These are phyloP conservation scores for Falco concolor DNA, from an alignment of 2,797 vertebrate genomes.

Conservation along the genomic window DNA sequence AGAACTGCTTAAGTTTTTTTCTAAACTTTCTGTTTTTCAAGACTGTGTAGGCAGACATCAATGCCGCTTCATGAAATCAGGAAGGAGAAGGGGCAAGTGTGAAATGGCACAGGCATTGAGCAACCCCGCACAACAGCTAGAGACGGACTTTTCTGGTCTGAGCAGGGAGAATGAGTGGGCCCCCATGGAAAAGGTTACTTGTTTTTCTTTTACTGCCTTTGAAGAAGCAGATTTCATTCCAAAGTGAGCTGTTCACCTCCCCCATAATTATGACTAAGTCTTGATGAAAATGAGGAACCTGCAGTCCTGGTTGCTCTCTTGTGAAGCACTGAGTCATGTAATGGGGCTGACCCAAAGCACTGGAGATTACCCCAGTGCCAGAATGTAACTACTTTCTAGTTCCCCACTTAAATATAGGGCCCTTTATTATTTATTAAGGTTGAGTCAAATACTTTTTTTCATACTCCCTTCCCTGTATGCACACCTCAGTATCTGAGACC, in stretches of 20 bases:
- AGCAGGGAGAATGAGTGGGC: not conserved
- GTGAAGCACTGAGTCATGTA: not conserved
- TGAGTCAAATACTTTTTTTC: not conserved
- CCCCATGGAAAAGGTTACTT: not conserved
- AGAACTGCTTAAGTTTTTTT: not conserved
- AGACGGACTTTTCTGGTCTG: not conserved
- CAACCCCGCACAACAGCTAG: not conserved
- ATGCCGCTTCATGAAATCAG: not conserved
- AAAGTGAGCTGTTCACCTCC: not conserved
- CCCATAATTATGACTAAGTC: not conserved
- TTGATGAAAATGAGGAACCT: not conserved
- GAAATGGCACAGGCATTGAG: not conserved
- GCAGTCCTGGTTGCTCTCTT: not conserved
- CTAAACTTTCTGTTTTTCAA: not conserved
- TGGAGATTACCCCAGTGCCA: not conserved
- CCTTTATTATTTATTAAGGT: not conserved
- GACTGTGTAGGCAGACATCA: not conserved
- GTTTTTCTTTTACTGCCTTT: not conserved
- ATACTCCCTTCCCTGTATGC: not conserved
- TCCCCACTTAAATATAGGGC: not conserved
- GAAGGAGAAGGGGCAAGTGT: not conserved
- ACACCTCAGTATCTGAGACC: not conserved
- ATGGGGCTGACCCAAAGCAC: not conserved
- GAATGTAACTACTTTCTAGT: not conserved
- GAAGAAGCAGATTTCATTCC: not conserved